phyloP scores from a whole-genome alignment of 2,888 invertebrate genomes.

The Melinaea marsaeus region DNA sequence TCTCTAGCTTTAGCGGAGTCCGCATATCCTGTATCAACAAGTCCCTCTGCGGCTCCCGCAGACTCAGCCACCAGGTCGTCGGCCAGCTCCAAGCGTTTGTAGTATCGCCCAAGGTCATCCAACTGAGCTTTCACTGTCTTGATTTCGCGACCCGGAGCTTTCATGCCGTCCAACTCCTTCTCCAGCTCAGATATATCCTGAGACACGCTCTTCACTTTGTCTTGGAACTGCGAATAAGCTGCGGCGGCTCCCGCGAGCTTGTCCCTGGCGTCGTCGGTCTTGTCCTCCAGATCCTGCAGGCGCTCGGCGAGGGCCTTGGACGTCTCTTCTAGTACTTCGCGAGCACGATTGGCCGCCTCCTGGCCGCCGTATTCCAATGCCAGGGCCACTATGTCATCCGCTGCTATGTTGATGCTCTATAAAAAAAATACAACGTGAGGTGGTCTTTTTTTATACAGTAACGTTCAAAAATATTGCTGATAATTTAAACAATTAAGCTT shows the following conservation, averaged over 20 bases:
- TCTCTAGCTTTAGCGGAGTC: conserved; percentile 89
- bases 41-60: conserved; percentile 83
- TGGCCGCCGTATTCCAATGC: conserved; percentile 82
- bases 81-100: conserved; percentile 82
- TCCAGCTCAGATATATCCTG: conserved; percentile 89
- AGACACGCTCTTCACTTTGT: conserved; percentile 87
- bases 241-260: conserved; percentile 91
- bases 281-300: conserved; percentile 85
- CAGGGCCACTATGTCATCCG: conserved; percentile 82
- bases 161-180: conserved; percentile 89
- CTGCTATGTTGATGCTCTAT: conserved; percentile 79
- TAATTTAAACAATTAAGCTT: not conserved
- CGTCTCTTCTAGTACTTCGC: conserved; percentile 84
- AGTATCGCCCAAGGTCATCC: conserved; percentile 84
- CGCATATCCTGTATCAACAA: conserved; percentile 91
- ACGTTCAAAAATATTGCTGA: not conserved
- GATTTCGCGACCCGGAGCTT: conserved; percentile 91
- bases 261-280: conserved; percentile 87
- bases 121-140: conserved; percentile 90
- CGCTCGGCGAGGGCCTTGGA: conserved; percentile 87
- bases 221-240: conserved; percentile 92
- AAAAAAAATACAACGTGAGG: not conserved
- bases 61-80: conserved; percentile 82
- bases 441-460: not conserved
- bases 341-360: conserved; percentile 86